These are phyloP conservation scores for Bemisia tabaci DNA, from an alignment of 1,140 invertebrate genomes.

Conservation along the genomic window DNA sequence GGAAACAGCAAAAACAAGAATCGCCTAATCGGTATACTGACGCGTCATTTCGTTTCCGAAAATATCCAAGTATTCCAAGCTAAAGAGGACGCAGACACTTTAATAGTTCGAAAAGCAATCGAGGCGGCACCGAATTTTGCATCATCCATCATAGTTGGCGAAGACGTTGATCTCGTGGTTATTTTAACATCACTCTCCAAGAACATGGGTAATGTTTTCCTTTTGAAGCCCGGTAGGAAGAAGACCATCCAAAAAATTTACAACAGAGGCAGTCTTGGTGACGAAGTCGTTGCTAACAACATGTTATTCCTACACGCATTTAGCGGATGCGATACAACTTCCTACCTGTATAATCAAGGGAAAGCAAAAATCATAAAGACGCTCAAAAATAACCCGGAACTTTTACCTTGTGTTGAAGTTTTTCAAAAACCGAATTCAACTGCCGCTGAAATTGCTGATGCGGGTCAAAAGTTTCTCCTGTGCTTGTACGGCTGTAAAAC, in stretches of 20 bases:
- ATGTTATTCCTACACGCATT: constrained; percentile 18
- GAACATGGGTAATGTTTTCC: neutral
- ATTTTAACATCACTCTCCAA: constrained; percentile 10
- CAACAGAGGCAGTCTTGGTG: neutral
- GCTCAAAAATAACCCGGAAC: neutral
- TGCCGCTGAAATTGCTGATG: neutral
- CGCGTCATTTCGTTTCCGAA: neutral
- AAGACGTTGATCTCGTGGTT: constrained; percentile 17
- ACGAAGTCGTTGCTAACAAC: neutral
- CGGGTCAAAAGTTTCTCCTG: neutral
- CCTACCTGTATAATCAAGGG: constrained; percentile 14
- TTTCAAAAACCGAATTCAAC: neutral
- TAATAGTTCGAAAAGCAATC: neutral
- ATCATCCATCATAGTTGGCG: constrained; percentile 12
- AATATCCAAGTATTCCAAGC: neutral
- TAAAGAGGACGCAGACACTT: neutral
- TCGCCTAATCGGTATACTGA: neutral
- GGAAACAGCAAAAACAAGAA: neutral
- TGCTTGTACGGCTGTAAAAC: neutral
- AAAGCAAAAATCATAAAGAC: constrained; percentile 3
- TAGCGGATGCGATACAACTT: constrained; percentile 16
- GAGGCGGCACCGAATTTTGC: neutral
- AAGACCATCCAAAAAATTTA: neutral
- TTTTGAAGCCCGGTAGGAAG: neutral
- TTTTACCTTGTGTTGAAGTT: neutral